Percentiles rank a stretch among this genome's conserved stretches.
Evolutionary conservation across 1,140 invertebrate genomes (phyloP).

Genomic region (Panulirus ornatus): DNA sequence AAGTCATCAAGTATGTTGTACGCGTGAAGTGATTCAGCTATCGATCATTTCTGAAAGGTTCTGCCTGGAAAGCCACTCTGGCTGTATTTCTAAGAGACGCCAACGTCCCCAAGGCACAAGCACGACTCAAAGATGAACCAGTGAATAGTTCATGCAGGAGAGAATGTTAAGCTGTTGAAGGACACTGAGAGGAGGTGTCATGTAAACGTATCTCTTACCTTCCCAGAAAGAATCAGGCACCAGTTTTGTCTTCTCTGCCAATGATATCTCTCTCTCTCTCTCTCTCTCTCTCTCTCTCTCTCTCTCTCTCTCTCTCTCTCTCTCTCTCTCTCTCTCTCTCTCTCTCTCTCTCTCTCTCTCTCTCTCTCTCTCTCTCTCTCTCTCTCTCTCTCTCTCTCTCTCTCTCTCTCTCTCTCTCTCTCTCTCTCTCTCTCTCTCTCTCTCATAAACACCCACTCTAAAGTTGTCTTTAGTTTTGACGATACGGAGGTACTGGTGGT

Average conservation of each 20-base stretch:
- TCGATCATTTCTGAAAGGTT: too few relatives aligned
- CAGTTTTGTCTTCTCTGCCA: not conserved
- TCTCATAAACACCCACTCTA: not conserved
- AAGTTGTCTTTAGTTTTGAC: not conserved
- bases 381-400: not conserved
- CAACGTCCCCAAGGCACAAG: not conserved
- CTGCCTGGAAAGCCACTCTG: not conserved
- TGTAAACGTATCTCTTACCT: not conserved
- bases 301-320: constrained; percentile 7
- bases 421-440: not conserved
- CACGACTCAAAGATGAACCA: too few relatives aligned
- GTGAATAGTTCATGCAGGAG: too few relatives aligned
- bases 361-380: not conserved
- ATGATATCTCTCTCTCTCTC: not conserved
- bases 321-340: not conserved
- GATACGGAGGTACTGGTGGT: not conserved
- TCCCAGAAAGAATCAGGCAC: not conserved
- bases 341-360: not conserved
- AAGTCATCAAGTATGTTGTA: too few relatives aligned
- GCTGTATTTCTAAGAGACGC: not conserved
- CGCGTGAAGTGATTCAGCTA: too few relatives aligned
- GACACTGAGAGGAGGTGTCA: too few relatives aligned
- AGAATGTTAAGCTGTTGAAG: too few relatives aligned
- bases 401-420: not conserved
- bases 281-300: not conserved